A percentile compares a stretch with the other conserved stretches of the same genome.
Evolutionary conservation across 2,888 invertebrate genomes (phyloP).

Genomic region (Imbricaverruca yamaguchii): DNA sequence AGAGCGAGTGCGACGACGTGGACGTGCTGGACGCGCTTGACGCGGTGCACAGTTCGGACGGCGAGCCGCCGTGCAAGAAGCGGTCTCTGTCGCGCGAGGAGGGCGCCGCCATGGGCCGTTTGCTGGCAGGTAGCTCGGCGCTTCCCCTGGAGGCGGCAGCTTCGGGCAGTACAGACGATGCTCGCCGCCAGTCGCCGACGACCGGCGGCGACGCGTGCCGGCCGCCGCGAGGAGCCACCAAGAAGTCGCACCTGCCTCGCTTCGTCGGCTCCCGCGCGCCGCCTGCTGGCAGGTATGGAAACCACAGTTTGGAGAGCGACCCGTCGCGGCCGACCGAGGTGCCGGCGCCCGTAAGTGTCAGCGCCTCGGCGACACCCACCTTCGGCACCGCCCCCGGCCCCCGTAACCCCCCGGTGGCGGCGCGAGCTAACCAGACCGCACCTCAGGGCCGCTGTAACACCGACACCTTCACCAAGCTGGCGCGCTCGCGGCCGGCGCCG

Average conservation of each 20-base stretch:
- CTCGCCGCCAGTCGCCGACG: too few relatives aligned
- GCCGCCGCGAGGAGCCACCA: conserved; percentile 45
- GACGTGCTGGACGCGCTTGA: conserved; percentile 35
- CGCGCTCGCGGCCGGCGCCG: background rate
- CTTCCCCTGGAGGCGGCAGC: background rate
- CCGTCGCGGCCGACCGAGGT: background rate
- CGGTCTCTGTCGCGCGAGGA: conserved; percentile 23
- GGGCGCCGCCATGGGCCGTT: background rate
- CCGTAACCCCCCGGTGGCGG: conserved; percentile 1
- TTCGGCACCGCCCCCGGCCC: background rate
- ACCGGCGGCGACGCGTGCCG: conserved; percentile 38
- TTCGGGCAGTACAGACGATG: too few relatives aligned
- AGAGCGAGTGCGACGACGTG: conserved; percentile 34
- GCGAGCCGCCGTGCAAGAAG: conserved; percentile 22
- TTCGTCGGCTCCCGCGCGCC: background rate
- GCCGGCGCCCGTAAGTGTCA: background rate
- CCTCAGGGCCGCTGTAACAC: conserved; percentile 25
- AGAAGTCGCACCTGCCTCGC: conserved; percentile 18
- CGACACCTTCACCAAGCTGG: conserved; percentile 2
- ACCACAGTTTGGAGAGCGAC: background rate
- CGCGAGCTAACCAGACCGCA: background rate
- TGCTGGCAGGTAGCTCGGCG: background rate
- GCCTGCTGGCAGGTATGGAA: background rate
- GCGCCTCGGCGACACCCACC: too few relatives aligned
- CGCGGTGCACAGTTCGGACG: conserved; percentile 48